Evolutionary conservation across 2,888 invertebrate species (phyloP), one percentile per base, ranked within the genome.

Genomic region (Timandra comae): DNA sequence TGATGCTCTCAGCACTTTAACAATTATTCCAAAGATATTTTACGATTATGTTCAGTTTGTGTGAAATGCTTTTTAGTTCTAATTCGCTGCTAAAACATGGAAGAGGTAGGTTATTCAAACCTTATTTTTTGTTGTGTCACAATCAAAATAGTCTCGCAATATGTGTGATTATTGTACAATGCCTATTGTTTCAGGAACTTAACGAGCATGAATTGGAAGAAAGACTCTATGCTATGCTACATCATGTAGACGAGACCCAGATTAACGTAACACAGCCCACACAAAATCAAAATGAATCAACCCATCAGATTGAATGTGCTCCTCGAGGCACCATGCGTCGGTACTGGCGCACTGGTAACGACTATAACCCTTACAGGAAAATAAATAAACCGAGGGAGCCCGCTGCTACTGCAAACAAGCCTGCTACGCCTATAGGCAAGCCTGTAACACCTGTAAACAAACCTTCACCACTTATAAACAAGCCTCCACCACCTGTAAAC

Each of bases 191-290:
- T 52, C 63, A 86, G 86, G 85, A 82, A 68, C 74, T 76, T 74
- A 77, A 72, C 65, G 84, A 85, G 56, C 69, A 80, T 75, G 86
- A 86, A 49, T 58, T 80, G 68, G 82, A 85, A 53, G 79, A 77
- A 51, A 72, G 70, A 61, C 65, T 85, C 46, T 84, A 85, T 74
- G 76, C 85, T 63, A 76, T 80, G 73, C 53, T 84, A 51, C 79
- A 85, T 58, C 71, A 84, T 73, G 77, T 71, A 41, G 80, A 84
- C 53, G 68, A 72, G 46, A 69, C 77, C 27, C 74, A 75, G 52
- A 55, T 52, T 47, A 67, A 72, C 54, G 50, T 64, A 41, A 63
- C 45, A 44, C 50, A 56, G 6, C 51, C 38, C 35, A 51, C 55
- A 34, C 56, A 51, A 41, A 60, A 67, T 27, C 30, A 43, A 28